Conservation (phyloP, 2,888 invertebrate genomes). For the Lypha dubia region DNA sequence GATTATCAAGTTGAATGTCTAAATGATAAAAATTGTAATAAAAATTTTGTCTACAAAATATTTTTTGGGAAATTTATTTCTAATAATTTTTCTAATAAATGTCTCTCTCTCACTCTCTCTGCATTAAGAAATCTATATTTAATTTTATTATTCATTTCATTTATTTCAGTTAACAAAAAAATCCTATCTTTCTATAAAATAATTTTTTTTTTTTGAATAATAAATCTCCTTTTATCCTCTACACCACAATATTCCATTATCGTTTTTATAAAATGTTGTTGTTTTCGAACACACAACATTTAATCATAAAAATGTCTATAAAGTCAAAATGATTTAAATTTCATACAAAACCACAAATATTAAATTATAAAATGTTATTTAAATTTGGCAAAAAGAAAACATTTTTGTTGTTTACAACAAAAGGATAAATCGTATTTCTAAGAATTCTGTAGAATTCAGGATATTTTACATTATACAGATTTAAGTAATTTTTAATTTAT, state of each 20-base stretch:
- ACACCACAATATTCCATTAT: slow-evolving; percentile 32
- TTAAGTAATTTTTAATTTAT: too few species aligned
- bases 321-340: slow-evolving; percentile 22
- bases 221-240: slow-evolving; percentile 1
- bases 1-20: slow-evolving; percentile 4
- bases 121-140: too few species aligned
- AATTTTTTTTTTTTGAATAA: too few species aligned
- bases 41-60: too few species aligned
- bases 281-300: background rate
- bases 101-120: too few species aligned
- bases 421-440: background rate
- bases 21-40: background rate
- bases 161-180: too few species aligned
- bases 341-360: slow-evolving; percentile 17
- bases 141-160: too few species aligned
- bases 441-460: too few species aligned
- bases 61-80: too few species aligned
- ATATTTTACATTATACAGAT: background rate
- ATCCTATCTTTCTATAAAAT: too few species aligned
- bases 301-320: background rate
- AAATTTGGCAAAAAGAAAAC: slow-evolving; percentile 7
- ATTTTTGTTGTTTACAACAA: background rate
- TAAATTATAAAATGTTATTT: slow-evolving; percentile 19
- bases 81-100: too few species aligned
- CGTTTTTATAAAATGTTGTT: background rate